Conservation (phyloP, 2,888 invertebrate species). For the Cheilosia impressa region DNA sequence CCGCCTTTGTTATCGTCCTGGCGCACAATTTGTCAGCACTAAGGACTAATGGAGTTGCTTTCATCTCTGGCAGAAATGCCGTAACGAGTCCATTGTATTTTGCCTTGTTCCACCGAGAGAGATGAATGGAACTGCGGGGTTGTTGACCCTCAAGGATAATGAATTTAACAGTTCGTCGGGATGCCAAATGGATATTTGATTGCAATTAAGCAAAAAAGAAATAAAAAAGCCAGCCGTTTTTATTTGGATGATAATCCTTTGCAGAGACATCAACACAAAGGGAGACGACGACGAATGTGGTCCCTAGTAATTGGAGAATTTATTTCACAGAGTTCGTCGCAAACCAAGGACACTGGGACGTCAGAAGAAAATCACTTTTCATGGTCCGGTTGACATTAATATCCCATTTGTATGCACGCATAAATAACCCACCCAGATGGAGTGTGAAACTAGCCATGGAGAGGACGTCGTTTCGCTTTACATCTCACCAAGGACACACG, state of each 20-base stretch:
- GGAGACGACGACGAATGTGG: conserved; percentile 10
- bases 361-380: conserved; percentile 25
- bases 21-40: conserved; percentile 40
- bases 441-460: not conserved
- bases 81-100: conserved; percentile 5
- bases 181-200: conserved; percentile 34
- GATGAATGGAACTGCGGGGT: conserved; percentile 13
- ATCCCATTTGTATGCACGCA: conserved; percentile 50
- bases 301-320: conserved; percentile 2
- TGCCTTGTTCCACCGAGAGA: not conserved
- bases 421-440: conserved; percentile 26
- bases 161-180: conserved; percentile 16
- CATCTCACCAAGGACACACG: not conserved
- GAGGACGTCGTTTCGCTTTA: not conserved
- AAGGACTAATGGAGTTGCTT: conserved; percentile 45
- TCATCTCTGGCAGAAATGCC: conserved; percentile 12
- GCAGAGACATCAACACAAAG: not conserved
- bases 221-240: not conserved
- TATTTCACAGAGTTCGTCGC: not conserved
- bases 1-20: conserved; percentile 47
- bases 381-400: conserved; percentile 42
- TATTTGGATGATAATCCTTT: not conserved
- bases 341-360: not conserved
- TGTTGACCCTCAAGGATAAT: conserved; percentile 15
- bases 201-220: conserved; percentile 29